Evolutionary conservation across 2,113 vertebrate genomes (phyloP), one percentile per base, ranked within the genome.

Genomic region (Cyphomyrus plagiostoma): DNA sequence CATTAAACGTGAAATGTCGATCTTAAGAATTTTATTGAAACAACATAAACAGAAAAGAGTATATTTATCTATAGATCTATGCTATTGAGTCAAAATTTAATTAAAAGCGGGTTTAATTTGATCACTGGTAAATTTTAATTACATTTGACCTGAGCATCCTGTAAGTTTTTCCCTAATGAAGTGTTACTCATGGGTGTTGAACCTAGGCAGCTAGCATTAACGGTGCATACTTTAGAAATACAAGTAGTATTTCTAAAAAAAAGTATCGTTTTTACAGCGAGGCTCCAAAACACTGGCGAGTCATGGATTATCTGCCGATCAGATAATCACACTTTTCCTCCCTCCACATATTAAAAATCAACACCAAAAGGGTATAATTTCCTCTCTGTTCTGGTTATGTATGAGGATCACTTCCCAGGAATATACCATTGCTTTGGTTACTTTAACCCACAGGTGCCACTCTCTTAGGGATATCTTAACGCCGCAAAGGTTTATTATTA

Each of bases 281-380:
- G 11, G 46, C 56, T 83, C 49, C 21, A 83, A 83, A 82, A n/a
- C 49, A n/a, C 62, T 39, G 23, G 9, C 13, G 15, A 77, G 70
- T 89, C 88, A 50, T 80, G 88, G 26, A 77, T 48, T 80, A 30
- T 49, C 88, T 82, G 88, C 50, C 77, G 58, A 58, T 89, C 74
- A 83, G 74, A 85, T 82, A 85, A 89, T 42, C 80, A 30, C 89
- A 89, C 52, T 45, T 84, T 89, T 84, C 50, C 80, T 85, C 89
- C 89, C 80, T 89, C 42, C 80, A 89, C 50, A 50, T 89, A 56
- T 89, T 84, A 62, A 85, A 87, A 85, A 85, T 45, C 80, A 83
- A 84, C 89, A 85, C 50, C 50, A 89, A 82, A 56, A 53, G 53
- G 87, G 42, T 83, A 46, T 85, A 48, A 83, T 89, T 89, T 89